phyloP scores from a whole-genome alignment of 2,113 vertebrate genomes.

The Leptobrachium leishanense region DNA sequence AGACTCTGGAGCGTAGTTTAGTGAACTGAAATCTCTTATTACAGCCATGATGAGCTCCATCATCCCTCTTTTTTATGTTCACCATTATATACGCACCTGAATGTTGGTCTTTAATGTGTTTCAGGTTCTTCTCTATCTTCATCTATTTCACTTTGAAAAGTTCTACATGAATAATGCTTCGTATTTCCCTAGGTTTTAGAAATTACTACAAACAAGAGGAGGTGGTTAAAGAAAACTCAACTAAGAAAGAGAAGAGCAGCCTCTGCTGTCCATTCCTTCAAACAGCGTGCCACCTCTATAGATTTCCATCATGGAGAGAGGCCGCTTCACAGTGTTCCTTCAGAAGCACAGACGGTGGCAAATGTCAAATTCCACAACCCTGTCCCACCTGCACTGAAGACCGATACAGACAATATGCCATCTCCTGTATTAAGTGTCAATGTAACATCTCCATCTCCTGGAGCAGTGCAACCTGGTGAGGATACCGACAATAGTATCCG shows the following conservation, averaged over 20 bases:
- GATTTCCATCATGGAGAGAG: background rate
- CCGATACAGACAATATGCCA: background rate
- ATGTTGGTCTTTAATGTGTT: too few relatives aligned
- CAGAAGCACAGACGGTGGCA: background rate
- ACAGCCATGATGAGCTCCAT: too few relatives aligned
- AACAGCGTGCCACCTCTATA: background rate
- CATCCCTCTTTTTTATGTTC: too few relatives aligned
- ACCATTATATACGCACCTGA: too few relatives aligned
- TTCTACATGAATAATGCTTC: background rate
- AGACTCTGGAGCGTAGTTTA: too few relatives aligned
- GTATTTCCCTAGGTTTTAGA: background rate
- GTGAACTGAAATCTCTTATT: too few relatives aligned
- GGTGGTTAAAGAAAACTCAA: background rate
- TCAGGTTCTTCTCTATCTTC: too few relatives aligned
- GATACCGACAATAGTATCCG: background rate
- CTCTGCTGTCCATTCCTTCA: background rate
- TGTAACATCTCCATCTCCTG: background rate
- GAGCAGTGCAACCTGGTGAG: background rate
- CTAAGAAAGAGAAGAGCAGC: constrained; percentile 1
- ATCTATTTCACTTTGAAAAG: too few relatives aligned
- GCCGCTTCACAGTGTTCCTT: background rate
- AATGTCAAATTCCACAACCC: background rate
- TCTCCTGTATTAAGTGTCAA: background rate
- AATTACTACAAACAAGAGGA: background rate
- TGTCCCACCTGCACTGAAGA: background rate